A percentile compares a stretch with the other conserved stretches of the same genome.
Evolutionary conservation across 2,888 invertebrate species (phyloP).

Genomic region (Cosmorhoe ocellata): DNA sequence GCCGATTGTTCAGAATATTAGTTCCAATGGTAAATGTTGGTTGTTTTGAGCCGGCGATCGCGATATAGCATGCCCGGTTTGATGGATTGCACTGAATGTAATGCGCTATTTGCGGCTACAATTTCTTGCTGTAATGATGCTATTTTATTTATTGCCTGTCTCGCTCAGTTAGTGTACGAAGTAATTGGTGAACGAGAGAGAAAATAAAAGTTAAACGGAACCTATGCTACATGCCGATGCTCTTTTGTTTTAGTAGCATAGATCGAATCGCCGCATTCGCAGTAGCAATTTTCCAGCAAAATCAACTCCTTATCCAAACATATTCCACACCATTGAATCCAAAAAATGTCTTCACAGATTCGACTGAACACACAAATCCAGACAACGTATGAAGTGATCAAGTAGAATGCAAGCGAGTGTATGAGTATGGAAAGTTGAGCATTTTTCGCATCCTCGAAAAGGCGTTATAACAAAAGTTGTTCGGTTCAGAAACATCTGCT

Average conservation of each 20-base stretch:
- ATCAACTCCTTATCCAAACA: constrained; percentile 15
- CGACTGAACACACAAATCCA: constrained; percentile 12
- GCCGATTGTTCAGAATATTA: constrained; percentile 66
- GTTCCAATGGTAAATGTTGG: constrained; percentile 63
- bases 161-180: constrained; percentile 21
- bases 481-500: constrained; percentile 24
- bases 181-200: constrained; percentile 20
- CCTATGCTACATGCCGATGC: constrained; percentile 2
- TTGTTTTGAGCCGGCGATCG: constrained; percentile 47
- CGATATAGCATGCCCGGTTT: constrained; percentile 61
- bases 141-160: constrained; percentile 27
- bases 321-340: constrained; percentile 12
- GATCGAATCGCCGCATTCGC: constrained; percentile 6
- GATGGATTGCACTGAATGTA: constrained; percentile 62
- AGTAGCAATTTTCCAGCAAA: constrained; percentile 5
- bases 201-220: constrained; percentile 15
- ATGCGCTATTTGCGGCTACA: constrained; percentile 40
- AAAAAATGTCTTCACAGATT: constrained; percentile 16
- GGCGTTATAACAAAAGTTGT: constrained; percentile 27
- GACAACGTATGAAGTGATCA: constrained; percentile 21
- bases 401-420: constrained; percentile 18
- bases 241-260: constrained; percentile 8
- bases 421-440: constrained; percentile 21
- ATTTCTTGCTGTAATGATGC: constrained; percentile 31
- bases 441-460: constrained; percentile 26